phyloP scores from a whole-genome alignment of 2,113 vertebrate genomes.

The Odontophorus gujanensis region DNA sequence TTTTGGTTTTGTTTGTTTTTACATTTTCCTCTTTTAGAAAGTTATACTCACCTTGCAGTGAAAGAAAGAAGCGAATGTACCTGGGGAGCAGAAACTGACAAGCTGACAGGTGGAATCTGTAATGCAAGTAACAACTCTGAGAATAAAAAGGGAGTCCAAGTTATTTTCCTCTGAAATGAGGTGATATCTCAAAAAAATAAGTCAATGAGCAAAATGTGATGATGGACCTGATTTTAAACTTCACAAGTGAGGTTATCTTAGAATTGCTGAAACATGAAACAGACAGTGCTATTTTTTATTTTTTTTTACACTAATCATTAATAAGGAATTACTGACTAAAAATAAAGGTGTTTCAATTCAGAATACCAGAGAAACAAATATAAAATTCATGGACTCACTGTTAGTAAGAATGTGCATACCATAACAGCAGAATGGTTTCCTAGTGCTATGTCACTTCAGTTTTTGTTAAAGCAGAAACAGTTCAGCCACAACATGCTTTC shows the following conservation, averaged over 20 bases:
- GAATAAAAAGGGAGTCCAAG: neutral
- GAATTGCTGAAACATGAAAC: neutral
- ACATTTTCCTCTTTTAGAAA: neutral
- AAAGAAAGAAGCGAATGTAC: neutral
- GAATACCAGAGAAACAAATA: neutral
- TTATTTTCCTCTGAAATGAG: neutral
- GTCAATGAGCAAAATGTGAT: neutral
- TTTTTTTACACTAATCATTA: neutral
- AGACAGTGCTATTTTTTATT: neutral
- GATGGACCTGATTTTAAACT: neutral
- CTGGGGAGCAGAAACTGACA: neutral
- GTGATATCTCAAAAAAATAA: neutral
- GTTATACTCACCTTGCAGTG: neutral
- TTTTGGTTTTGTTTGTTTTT: neutral
- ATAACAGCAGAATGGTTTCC: neutral
- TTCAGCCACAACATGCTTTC: neutral
- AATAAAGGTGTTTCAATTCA: neutral
- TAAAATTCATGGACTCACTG: neutral
- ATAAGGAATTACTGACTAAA: neutral
- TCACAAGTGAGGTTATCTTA: neutral
- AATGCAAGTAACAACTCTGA: neutral
- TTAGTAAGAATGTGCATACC: neutral
- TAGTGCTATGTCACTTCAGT: accelerated
- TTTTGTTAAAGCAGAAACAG: neutral
- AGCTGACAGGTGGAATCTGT: neutral